These are phyloP conservation scores for Sisyra nigra DNA, from an alignment of 2,888 invertebrate species.

Conservation along the genomic window DNA sequence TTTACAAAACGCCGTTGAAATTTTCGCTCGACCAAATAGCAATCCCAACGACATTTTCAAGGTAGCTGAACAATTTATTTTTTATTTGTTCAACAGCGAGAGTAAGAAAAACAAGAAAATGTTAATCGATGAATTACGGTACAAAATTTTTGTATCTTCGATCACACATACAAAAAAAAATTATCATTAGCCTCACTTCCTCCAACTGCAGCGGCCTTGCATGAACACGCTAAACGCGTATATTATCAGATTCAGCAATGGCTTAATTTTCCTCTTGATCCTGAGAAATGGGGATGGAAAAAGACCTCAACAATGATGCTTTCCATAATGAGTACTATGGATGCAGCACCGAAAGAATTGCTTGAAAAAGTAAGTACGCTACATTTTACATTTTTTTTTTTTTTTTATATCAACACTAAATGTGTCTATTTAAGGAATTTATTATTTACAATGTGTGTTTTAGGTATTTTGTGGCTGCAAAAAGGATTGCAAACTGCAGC, in stretches of 20 bases:
- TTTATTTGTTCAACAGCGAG: background rate
- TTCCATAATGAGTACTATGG: background rate
- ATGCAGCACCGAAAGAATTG: background rate
- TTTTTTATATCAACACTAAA: too few relatives aligned
- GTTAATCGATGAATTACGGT: background rate
- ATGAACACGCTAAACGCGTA: conserved; percentile 3
- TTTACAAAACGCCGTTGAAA: background rate
- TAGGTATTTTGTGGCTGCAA: too few relatives aligned
- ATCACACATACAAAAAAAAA: background rate
- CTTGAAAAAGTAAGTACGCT: too few relatives aligned
- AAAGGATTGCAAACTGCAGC: background rate
- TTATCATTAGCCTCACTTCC: background rate
- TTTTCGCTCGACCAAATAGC: background rate
- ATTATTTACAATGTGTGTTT: too few relatives aligned
- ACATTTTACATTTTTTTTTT: too few relatives aligned
- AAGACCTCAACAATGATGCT: background rate
- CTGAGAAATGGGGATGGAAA: background rate
- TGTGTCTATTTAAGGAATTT: too few relatives aligned
- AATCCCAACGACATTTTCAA: background rate
- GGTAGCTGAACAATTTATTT: background rate
- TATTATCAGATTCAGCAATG: conserved; percentile 5
- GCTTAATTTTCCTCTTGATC: background rate
- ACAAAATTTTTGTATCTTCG: background rate
- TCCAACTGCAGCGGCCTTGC: background rate
- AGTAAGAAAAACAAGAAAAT: background rate